Conservation (phyloP, 2,113 vertebrate genomes). For the Galeopterus variegatus region DNA sequence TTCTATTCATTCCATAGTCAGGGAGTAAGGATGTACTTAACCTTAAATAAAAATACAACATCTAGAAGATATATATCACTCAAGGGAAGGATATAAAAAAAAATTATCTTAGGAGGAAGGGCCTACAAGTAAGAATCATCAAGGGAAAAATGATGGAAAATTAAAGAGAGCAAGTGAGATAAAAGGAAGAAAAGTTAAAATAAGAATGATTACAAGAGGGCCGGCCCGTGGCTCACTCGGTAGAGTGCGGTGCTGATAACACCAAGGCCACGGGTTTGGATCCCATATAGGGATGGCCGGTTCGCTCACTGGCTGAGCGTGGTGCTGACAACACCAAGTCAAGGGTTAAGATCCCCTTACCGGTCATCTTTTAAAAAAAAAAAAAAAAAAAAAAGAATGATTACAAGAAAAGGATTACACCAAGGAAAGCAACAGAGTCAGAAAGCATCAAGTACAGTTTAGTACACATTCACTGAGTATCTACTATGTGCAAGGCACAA, state of each 20-base stretch:
- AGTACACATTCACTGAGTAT: background rate
- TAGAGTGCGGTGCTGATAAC: no score
- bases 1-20: background rate
- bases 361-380: no score
- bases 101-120: background rate
- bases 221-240: no score
- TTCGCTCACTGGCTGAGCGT: no score
- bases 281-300: no score
- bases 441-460: background rate
- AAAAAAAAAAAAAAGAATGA: background rate
- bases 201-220: conserved; percentile 5
- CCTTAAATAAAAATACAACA: conserved; percentile 10
- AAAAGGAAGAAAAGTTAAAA: background rate
- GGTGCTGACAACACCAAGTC: no score
- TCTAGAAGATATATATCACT: background rate
- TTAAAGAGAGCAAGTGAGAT: background rate
- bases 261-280: no score
- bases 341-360: no score
- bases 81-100: conserved; percentile 12
- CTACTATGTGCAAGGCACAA: no score
- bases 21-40: background rate
- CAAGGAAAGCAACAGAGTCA: background rate
- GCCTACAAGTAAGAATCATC: background rate
- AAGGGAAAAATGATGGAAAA: conserved; percentile 35
- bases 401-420: background rate